Base-by-base conservation (phyloP, 1,140 invertebrate genomes). In the Hylaeus volcanicus region DNA sequence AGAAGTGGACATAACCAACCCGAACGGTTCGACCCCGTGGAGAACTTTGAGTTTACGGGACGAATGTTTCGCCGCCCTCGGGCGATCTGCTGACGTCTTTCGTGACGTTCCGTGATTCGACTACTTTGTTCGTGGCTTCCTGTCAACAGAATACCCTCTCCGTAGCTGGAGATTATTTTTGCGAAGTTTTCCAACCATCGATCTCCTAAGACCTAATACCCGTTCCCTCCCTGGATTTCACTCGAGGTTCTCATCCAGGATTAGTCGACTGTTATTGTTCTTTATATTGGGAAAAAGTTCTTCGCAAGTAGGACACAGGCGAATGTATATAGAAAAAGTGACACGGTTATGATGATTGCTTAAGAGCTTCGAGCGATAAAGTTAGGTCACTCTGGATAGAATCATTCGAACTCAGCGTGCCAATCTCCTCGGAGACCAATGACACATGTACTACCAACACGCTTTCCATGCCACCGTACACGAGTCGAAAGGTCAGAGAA, bases 1-100 rank as follows among this genome's bases (percentile, higher is more conserved):
- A 37, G n/a, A 53, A 66, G 41, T 55, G 51, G 65, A 65, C 51
- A 48, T 53, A 53, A 56, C 51, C 26, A 56, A 39, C n/a, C 26
- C 41, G 15, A 51, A 63, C 45, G 41, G 45, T 53, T 15, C 65
- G 37, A 8, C 1, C 53, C 60, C 5, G 8, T 8, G 45, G 45
- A 74, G 79, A 45, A 37, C 26, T 53, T 58, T 41, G 43, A 55
- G 71, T 71, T 74, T 8, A 8, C 45, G 45, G 45, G 45, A 66
- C 43, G 56, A 53, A 53, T 45, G 11, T 45, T 12, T 14, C 9
- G 11, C 12, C 61, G 26, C 6, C 43, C 41, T 15, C 8, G 6
- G 5, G 15, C 9, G 69, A 72, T 43, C 39, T 43, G 26, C 9
- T 45, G 61, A 8, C 37, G 53, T 64, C 39, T 43, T n/a, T 64